Evolutionary conservation across 2,113 vertebrate species (phyloP), one percentile per base, ranked within the genome.

Genomic region (Elephas maximus): DNA sequence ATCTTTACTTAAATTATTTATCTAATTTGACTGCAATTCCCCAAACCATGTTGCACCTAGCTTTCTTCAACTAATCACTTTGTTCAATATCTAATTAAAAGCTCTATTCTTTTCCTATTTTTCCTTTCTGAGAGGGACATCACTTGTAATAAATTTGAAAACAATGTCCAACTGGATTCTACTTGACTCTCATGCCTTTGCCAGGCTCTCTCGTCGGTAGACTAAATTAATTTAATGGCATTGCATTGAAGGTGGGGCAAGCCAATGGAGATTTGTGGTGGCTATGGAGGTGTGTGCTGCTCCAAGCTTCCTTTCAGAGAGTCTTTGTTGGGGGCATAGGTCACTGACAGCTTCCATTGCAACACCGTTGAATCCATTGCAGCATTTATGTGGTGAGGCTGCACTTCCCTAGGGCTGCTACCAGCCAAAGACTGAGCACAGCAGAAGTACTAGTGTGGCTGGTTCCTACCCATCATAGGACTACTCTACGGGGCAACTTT

Each of bases 11-110:
- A 84, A 51, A 82, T 24, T 60, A 78, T 26, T 23, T 45, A 12
- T 48, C 84, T 92, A 33, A 76, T 84, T 48, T 23, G 53, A 74
- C 63, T 81, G 21, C 15, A 60, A 45, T 15, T 33, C 60, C 28
- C 26, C 67, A 84, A 73, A 44, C 48, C 41, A 57, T 5, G 21
- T 41, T 74, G 17, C 4, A 62, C 57, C 76, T 82, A 44, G 69
- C 92, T 90, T 93, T 45, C 87, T 83, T 71, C 81, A 90, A 4
- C 14, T 14, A 74, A 80, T 91, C 44, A 44, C 37, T 96, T 87
- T 88, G 21, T 92, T 90, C 84, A 90, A 45, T 57, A 51, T 12
- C 17, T 89, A 93, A 91, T 65, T 93, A 86, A 96, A 93, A 86
- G 81, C 63, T 21, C 28, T 73, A 24, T 77, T 86, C 71, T 97